These are phyloP conservation scores for Phainopepla nitens DNA, from an alignment of 2,113 vertebrate genomes.

Conservation along the genomic window DNA sequence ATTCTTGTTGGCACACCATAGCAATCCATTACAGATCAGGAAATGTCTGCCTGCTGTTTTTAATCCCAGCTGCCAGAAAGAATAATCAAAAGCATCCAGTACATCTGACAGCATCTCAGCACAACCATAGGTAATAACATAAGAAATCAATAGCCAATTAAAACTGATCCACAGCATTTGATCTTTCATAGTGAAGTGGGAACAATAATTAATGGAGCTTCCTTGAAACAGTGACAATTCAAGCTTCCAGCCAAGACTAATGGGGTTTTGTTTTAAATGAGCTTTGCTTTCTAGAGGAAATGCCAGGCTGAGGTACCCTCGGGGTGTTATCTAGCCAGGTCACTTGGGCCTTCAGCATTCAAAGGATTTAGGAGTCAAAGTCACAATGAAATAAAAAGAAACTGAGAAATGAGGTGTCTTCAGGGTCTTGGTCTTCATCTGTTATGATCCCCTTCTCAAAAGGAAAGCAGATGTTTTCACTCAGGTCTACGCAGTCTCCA, in stretches of 20 bases:
- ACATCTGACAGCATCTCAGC: constrained; percentile 15
- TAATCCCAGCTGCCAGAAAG: constrained; percentile 55
- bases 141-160: constrained; percentile 71
- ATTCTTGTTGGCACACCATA: constrained; percentile 23
- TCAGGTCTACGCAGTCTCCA: neutral
- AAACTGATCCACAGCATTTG: constrained; percentile 57
- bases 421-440: neutral
- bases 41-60: constrained; percentile 44
- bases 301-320: neutral
- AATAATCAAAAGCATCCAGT: constrained; percentile 57
- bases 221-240: constrained; percentile 40
- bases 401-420: neutral
- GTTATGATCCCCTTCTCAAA: neutral
- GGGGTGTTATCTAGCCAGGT: neutral
- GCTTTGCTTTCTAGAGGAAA: neutral
- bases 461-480: neutral
- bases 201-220: constrained; percentile 58
- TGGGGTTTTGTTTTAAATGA: constrained; percentile 26
- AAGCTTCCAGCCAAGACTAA: constrained; percentile 45
- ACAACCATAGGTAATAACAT: constrained; percentile 55
- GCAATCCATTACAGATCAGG: constrained; percentile 51
- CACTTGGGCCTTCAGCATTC: neutral
- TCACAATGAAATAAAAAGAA: neutral
- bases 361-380: neutral
- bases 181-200: constrained; percentile 56